These are phyloP conservation scores for Cassiopea xamachana DNA, from an alignment of 30 jellyfish, hydroid and myxozoan genomes.

Conservation along the genomic window DNA sequence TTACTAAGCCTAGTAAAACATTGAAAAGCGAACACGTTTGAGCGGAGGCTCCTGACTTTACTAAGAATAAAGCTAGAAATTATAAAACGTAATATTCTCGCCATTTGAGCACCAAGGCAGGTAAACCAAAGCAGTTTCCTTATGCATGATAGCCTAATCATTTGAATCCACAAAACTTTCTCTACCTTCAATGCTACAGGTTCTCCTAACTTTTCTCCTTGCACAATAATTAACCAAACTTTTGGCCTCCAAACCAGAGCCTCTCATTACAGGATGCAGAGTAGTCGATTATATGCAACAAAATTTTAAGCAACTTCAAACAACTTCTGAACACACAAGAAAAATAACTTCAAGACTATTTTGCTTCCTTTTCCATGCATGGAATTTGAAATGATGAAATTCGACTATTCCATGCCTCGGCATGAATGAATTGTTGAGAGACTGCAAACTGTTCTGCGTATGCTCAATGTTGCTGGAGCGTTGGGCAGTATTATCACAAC, in stretches of 20 bases:
- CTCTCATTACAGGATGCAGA: background rate
- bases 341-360: background rate
- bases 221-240: background rate
- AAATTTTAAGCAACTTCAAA: background rate
- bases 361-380: background rate
- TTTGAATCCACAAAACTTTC: background rate
- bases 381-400: background rate
- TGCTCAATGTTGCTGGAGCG: too few relatives aligned
- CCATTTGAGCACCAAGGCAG: too few relatives aligned
- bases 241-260: background rate
- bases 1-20: too few relatives aligned
- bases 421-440: too few relatives aligned
- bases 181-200: background rate
- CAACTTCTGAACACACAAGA: background rate
- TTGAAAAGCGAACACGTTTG: background rate
- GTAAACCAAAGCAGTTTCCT: too few relatives aligned
- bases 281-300: background rate
- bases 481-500: too few relatives aligned
- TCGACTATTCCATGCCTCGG: too few relatives aligned
- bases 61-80: too few relatives aligned
- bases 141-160: too few relatives aligned
- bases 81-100: too few relatives aligned
- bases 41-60: background rate
- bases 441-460: too few relatives aligned
- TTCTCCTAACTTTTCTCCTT: background rate